These are phyloP conservation scores for Eilema sororculum DNA, from an alignment of 2,888 invertebrate species.

Conservation along the genomic window DNA sequence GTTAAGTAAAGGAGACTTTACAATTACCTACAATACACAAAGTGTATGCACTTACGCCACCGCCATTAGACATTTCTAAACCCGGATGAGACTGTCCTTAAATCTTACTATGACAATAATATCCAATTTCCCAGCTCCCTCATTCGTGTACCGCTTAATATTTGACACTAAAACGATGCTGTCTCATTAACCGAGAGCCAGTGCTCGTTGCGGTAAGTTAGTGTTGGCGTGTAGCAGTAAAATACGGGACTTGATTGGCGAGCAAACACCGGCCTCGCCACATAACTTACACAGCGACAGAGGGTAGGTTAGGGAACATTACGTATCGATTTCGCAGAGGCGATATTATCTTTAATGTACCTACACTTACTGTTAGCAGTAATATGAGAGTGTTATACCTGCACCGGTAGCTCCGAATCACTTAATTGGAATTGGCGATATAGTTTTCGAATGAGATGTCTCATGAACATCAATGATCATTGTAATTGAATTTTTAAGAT, in stretches of 20 bases:
- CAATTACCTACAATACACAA: not conserved
- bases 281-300: constrained; percentile 52
- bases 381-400: constrained; percentile 33
- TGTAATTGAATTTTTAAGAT: constrained; percentile 18
- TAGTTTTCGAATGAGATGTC: constrained; percentile 40
- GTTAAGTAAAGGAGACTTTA: too few species aligned
- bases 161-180: constrained; percentile 77
- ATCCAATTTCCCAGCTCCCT: constrained; percentile 18
- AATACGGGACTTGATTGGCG: constrained; percentile 79
- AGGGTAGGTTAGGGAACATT: constrained; percentile 50
- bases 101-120: constrained; percentile 9
- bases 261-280: constrained; percentile 65
- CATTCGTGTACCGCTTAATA: constrained; percentile 63
- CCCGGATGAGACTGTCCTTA: not conserved
- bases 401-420: constrained; percentile 54
- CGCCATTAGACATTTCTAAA: not conserved
- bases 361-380: constrained; percentile 42
- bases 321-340: constrained; percentile 58
- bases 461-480: constrained; percentile 20
- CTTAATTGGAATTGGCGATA: constrained; percentile 59
- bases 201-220: constrained; percentile 80
- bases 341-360: constrained; percentile 58
- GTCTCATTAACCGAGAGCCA: constrained; percentile 81
- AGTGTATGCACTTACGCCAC: not conserved
- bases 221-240: constrained; percentile 73